Conservation (phyloP, 2,888 invertebrate species). For the Julus scanicus region DNA sequence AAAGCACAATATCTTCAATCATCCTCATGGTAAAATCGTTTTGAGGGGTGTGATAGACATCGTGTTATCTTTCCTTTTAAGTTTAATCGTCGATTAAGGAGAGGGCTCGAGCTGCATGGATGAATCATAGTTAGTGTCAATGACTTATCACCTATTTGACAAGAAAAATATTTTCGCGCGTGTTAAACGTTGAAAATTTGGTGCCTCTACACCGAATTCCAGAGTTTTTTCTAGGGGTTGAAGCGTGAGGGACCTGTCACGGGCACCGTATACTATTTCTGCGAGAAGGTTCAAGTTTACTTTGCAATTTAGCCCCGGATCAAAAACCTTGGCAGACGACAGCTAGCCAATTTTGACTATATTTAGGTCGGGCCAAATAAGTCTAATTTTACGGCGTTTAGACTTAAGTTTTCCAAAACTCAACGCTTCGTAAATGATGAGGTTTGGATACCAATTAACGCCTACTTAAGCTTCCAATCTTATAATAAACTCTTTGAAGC, state of each 20-base stretch:
- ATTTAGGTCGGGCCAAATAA: neutral
- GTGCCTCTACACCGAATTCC: neutral
- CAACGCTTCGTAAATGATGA: neutral
- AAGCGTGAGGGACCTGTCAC: slow-evolving; percentile 36
- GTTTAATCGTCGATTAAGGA: neutral
- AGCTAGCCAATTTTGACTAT: slow-evolving; percentile 30
- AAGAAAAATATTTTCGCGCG: slow-evolving; percentile 39
- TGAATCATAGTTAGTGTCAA: neutral
- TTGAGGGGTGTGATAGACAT: neutral
- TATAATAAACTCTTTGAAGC: neutral
- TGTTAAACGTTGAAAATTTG: slow-evolving; percentile 23
- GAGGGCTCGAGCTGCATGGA: neutral
- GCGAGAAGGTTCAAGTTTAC: slow-evolving; percentile 37
- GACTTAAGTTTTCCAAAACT: slow-evolving; percentile 17
- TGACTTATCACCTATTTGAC: slow-evolving; percentile 42
- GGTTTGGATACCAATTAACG: neutral
- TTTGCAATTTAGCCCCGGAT: slow-evolving; percentile 33
- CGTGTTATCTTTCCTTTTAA: neutral
- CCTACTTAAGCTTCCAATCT: neutral
- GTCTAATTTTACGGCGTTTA: neutral
- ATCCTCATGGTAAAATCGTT: too few relatives aligned
- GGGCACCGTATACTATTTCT: slow-evolving; percentile 34
- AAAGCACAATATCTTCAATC: too few relatives aligned
- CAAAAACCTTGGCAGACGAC: slow-evolving; percentile 23
- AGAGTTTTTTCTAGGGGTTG: neutral